Conservation (phyloP, 53 echinoderm and acorn worm species). For the Temnopleurus reevesii region DNA sequence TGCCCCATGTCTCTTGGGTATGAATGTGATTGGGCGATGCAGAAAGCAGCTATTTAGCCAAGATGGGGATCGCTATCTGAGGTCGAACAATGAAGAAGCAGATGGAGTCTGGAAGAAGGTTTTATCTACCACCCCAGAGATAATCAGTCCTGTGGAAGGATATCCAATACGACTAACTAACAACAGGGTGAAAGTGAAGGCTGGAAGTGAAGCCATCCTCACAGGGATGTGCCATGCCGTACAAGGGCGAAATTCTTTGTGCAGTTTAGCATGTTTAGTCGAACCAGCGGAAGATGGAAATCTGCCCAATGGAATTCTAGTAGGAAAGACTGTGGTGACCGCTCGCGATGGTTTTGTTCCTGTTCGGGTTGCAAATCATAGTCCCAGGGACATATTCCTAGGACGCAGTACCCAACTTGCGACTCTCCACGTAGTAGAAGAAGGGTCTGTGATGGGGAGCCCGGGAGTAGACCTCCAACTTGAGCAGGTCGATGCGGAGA, state of each 20-base stretch:
- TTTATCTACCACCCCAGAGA: not conserved
- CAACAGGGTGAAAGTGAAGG: not conserved
- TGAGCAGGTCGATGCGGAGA: not conserved
- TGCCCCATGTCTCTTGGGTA: slow-evolving; percentile 33
- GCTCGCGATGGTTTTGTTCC: not conserved
- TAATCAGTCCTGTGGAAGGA: not conserved
- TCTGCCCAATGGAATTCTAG: not conserved
- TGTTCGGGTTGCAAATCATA: slow-evolving; percentile 39
- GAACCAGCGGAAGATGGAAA: not conserved
- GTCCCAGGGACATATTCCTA: slow-evolving; percentile 25
- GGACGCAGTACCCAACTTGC: not conserved
- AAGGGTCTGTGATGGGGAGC: not conserved
- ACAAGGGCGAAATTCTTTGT: not conserved
- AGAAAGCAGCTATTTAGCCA: not conserved
- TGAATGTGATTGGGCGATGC: slow-evolving; percentile 12
- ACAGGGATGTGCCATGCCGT: not conserved
- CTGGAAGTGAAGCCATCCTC: not conserved
- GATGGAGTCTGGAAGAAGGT: not conserved
- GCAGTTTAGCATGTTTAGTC: not conserved
- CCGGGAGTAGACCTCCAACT: not conserved
- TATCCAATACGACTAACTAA: not conserved
- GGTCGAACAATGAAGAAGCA: no score
- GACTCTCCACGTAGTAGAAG: not conserved
- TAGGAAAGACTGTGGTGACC: not conserved
- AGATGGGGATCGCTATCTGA: not conserved